Base-by-base conservation (phyloP, 2,888 invertebrate genomes). In the Drosophila austrosaltans region DNA sequence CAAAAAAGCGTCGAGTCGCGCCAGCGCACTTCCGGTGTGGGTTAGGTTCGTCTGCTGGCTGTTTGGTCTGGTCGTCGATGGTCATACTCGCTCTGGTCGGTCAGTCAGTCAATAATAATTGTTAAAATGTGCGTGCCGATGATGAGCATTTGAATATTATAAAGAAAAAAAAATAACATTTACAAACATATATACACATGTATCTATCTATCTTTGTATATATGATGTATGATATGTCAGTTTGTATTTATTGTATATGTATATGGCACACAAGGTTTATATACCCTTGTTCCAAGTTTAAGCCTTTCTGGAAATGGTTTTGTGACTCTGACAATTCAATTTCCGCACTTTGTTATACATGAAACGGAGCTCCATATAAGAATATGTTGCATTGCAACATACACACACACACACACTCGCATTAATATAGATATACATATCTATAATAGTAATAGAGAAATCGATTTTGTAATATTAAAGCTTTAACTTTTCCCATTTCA, bases 61-160 rank as follows among this genome's bases (percentile, higher is more conserved):
- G 74, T 62, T 48, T 42, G 42, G 42, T 42, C 30, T 16, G 16
- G 2, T 36, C 36, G 36, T 10, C 36, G 36, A 36, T 36, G 36
- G 36, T 36, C 36, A 36, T 1, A 36, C 36, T 36, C 42, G 25
- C 48, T 48, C 48, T 48, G 48, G 22, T 25, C 12, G 16, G 48
- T 30, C 72, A 74, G 68, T 54, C 78, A 66, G 67, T 70, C 69
- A 60, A 63, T 72, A 77, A 77, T 77, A 87, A 81, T 82, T 74
- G 75, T 69, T 75, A 58, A 68, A 83, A 79, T 87, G 87, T 84
- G 79, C 82, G 79, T 87, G 82, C 75, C 39, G 64, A 63, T 25
- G 71, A 58, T 73, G 72, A 69, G 28, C 69, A 66, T 78, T 85
- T 76, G 78, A 71, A 72, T 77, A 84, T 82, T 84, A 87, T 78